phyloP scores from a whole-genome alignment of 2,888 invertebrate species.

The Periphyllus acericola region DNA sequence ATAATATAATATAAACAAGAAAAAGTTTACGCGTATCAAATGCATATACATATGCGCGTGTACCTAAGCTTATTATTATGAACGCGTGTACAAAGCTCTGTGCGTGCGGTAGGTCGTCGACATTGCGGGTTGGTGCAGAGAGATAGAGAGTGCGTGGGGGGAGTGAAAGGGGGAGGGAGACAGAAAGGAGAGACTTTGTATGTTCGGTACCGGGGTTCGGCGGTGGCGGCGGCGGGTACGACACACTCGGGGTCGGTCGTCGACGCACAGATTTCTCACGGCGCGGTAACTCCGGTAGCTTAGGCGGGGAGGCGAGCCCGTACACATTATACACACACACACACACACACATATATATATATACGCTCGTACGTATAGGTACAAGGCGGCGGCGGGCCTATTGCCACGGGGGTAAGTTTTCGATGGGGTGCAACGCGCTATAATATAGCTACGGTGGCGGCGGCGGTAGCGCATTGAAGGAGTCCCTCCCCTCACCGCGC shows the following conservation, averaged over 20 bases:
- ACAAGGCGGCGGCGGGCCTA: not conserved
- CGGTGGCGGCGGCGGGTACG: not conserved
- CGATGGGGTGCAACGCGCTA: conserved; percentile 44
- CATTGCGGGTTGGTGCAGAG: not conserved
- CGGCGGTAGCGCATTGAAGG: conserved; percentile 23
- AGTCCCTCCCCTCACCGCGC: conserved; percentile 12
- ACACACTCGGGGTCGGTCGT: not conserved
- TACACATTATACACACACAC: not conserved
- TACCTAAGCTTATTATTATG: no score
- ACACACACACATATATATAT: no score
- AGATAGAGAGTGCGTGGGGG: not conserved
- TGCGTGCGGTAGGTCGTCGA: conserved; percentile 36
- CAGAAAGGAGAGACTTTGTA: conserved; percentile 6
- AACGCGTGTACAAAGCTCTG: no score
- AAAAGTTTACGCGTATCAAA: no score
- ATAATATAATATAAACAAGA: no score
- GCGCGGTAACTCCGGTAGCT: conserved; percentile 41
- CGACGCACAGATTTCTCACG: conserved; percentile 54
- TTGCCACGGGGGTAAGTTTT: conserved; percentile 37
- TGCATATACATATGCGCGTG: no score
- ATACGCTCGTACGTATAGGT: not conserved
- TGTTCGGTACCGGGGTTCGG: conserved; percentile 11
- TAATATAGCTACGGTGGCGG: conserved; percentile 15
- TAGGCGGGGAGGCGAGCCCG: not conserved
- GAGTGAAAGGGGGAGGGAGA: not conserved